Base-by-base conservation (phyloP, 2,113 vertebrate genomes). In the Talpa occidentalis region DNA sequence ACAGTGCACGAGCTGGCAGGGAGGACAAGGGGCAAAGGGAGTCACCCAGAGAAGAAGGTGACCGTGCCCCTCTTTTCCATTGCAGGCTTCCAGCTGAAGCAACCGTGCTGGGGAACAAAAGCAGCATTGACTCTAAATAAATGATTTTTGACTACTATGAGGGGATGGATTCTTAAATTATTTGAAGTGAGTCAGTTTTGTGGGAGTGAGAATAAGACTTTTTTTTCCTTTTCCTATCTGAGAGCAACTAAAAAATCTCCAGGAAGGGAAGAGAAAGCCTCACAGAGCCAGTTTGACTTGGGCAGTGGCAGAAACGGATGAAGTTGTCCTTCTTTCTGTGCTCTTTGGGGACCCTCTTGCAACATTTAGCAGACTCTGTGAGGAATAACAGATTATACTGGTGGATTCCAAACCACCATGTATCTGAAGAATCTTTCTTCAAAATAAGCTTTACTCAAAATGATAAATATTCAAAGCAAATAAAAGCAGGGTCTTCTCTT, bases 341-440 rank as follows among this genome's bases (percentile, higher is more conserved):
- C 19, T 64, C 56, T 73, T 32, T 24, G 60, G 21, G 22, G 6
- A 76, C 35, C 32, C 24, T 70, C 15, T 76, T 77, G 37, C 14
- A 74, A 37, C 5, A 54, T 26, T 10, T 30, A 10, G 10, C 32
- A 84, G 6, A 54, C 77, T 85, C 17, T 44, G 14, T 52, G 37
- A 74, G 32, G 11, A 32, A 73, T 52, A 83, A 52, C 22, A 74
- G 11, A 35, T 74, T 70, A 44, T 11, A 15, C 15, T 22, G 22
- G 32, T 64, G 22, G 67, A 47, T 62, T 92, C 76, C 42, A 79
- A 79, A 85, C 42, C 32, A 60, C 21, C 3, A 28, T 5, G 17
- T 72, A 84, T 14, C 54, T 40, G n/a, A 89, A n/a, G 79, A 60
- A 56, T 83, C 10, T 92, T 72, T 56, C 44, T 94, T 74, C 40